phyloP scores from a whole-genome alignment of 37 sponge, comb jelly and placozoan species.

The Lycopodina hypogea region DNA sequence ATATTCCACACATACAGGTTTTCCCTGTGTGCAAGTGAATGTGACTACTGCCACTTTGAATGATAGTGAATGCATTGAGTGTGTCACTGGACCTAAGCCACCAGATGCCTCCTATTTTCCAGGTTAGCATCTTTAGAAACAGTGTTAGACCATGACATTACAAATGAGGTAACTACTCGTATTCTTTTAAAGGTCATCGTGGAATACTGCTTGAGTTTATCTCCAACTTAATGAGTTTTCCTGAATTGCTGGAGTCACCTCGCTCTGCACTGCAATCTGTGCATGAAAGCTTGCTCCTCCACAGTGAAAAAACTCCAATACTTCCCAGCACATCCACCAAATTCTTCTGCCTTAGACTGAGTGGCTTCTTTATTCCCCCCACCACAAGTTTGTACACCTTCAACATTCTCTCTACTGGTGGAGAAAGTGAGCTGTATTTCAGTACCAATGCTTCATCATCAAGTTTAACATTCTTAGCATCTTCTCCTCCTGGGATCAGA shows the following conservation, averaged over 20 bases:
- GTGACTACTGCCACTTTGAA: not conserved
- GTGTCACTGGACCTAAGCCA: slow-evolving; percentile 57
- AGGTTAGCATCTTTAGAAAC: slow-evolving; percentile 31
- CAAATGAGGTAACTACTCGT: too few relatives aligned
- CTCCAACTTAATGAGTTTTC: not conserved
- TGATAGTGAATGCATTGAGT: slow-evolving; percentile 40
- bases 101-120: slow-evolving; percentile 20
- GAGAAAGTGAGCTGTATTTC: slow-evolving; percentile 41
- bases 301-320: not conserved
- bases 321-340: slow-evolving; percentile 29
- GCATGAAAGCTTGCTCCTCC: slow-evolving; percentile 15
- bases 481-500: not conserved
- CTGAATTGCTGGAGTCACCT: not conserved
- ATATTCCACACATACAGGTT: slow-evolving; percentile 14
- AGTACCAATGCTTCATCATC: slow-evolving; percentile 22
- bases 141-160: not conserved
- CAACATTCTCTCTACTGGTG: slow-evolving; percentile 59
- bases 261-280: not conserved
- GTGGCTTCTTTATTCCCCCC: slow-evolving; percentile 83
- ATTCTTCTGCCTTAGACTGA: slow-evolving; percentile 45
- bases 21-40: slow-evolving; percentile 59
- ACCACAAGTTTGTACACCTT: slow-evolving; percentile 59
- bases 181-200: slow-evolving; percentile 43
- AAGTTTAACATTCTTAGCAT: not conserved
- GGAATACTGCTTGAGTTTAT: slow-evolving; percentile 55